These are phyloP conservation scores for Drosophila anomalata DNA, from an alignment of 2,888 invertebrate genomes.

Conservation along the genomic window DNA sequence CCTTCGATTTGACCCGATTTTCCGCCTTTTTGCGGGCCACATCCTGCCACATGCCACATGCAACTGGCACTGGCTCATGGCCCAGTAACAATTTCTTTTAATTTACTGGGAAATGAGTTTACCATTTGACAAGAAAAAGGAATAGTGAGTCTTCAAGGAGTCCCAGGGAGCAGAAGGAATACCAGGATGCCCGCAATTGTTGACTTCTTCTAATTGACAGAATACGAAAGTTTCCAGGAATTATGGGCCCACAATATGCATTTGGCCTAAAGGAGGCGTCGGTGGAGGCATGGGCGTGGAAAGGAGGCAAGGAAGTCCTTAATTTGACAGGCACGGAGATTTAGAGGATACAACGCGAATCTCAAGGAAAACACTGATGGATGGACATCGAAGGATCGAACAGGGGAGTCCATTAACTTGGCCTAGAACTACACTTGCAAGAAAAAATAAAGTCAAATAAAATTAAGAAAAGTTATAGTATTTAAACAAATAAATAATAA, in stretches of 20 bases:
- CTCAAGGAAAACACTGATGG: slow-evolving; percentile 19
- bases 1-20: slow-evolving; percentile 29
- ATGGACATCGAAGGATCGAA: slow-evolving; percentile 8
- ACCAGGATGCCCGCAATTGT: slow-evolving; percentile 27
- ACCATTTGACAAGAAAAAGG: slow-evolving; percentile 21
- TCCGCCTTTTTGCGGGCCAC: neutral
- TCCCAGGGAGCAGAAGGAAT: neutral
- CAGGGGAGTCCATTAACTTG: neutral
- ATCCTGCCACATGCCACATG: neutral
- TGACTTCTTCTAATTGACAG: slow-evolving; percentile 62
- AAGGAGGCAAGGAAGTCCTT: slow-evolving; percentile 21
- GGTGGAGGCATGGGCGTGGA: neutral
- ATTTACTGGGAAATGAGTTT: slow-evolving; percentile 40
- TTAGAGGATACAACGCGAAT: slow-evolving; percentile 32
- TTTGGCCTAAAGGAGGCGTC: slow-evolving; percentile 3
- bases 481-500: neutral
- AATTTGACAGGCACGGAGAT: slow-evolving; percentile 48
- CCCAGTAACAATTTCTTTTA: slow-evolving; percentile 23
- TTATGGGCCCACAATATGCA: slow-evolving; percentile 58
- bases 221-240: slow-evolving; percentile 52
- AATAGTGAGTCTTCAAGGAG: neutral
- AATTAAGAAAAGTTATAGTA: neutral
- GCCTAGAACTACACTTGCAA: neutral
- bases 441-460: neutral
- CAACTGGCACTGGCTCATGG: slow-evolving; percentile 13